Percentiles rank a stretch among this genome's conserved stretches.
Evolutionary conservation across 2,888 invertebrate species (phyloP).

Genomic region (Mechanitis messenoides): DNA sequence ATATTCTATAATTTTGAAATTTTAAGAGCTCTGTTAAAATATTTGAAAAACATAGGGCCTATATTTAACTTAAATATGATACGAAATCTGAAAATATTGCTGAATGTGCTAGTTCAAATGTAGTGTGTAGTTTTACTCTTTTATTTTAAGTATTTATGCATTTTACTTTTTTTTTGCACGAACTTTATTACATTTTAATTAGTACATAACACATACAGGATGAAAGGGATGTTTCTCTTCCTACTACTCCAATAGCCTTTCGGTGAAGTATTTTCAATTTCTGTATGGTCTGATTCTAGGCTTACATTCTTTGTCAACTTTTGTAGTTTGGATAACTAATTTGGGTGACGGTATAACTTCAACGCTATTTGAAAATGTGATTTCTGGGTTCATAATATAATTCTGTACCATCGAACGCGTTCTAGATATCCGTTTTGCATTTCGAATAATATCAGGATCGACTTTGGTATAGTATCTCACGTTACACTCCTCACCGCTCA

Average conservation of each 20-base stretch:
- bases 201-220: constrained; percentile 41
- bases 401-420: no score
- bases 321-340: constrained; percentile 14
- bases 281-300: constrained; percentile 24
- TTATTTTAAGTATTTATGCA: constrained; percentile 40
- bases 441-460: no score
- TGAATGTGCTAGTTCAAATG: constrained; percentile 70
- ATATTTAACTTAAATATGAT: no score
- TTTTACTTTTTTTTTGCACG: constrained; percentile 41
- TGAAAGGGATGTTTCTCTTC: constrained; percentile 33
- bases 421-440: no score
- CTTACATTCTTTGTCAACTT: constrained; percentile 7
- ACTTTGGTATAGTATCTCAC: no score
- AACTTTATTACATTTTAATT: constrained; percentile 61
- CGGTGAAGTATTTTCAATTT: constrained; percentile 46
- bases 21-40: no score
- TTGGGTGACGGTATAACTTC: constrained; percentile 6
- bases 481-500: no score
- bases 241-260: constrained; percentile 13
- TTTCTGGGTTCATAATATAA: no score
- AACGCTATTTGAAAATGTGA: no score
- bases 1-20: no score
- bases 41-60: no score
- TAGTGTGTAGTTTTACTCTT: constrained; percentile 47
- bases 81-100: constrained; percentile 66